These are phyloP conservation scores for Drymonia ruficornis DNA, from an alignment of 2,888 invertebrate genomes.

Conservation along the genomic window DNA sequence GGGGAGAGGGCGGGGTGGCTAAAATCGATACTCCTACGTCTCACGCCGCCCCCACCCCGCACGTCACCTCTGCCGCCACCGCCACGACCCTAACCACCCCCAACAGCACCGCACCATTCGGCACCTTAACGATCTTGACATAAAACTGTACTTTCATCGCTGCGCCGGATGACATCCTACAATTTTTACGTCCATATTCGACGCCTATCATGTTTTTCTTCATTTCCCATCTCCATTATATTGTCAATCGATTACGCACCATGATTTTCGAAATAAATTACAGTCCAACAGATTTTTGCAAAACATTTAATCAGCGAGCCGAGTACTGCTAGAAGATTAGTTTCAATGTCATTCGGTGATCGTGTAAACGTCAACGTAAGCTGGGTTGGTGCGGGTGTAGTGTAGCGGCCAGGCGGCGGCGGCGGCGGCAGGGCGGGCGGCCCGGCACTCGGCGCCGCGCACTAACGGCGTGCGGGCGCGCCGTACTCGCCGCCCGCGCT, in stretches of 20 bases:
- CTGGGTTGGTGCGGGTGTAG: slow-evolving; percentile 30
- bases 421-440: slow-evolving; percentile 72
- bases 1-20: slow-evolving; percentile 79
- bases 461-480: slow-evolving; percentile 82
- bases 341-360: slow-evolving; percentile 55
- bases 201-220: slow-evolving; percentile 52
- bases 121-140: slow-evolving; percentile 69
- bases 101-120: slow-evolving; percentile 73
- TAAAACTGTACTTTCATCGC: slow-evolving; percentile 66
- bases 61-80: slow-evolving; percentile 56
- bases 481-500: slow-evolving; percentile 70
- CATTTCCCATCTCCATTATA: slow-evolving; percentile 42
- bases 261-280: slow-evolving; percentile 17
- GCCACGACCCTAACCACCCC: slow-evolving; percentile 79
- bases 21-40: slow-evolving; percentile 83
- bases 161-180: slow-evolving; percentile 39
- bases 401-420: slow-evolving; percentile 38
- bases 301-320: slow-evolving; percentile 5
- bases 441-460: slow-evolving; percentile 83
- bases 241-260: slow-evolving; percentile 37
- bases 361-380: slow-evolving; percentile 56
- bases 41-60: slow-evolving; percentile 70
- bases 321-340: slow-evolving; percentile 23
- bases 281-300: slow-evolving; percentile 6
- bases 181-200: slow-evolving; percentile 36